Base-by-base conservation (phyloP, 2,113 vertebrate species). In the Laticauda laticaudata region DNA sequence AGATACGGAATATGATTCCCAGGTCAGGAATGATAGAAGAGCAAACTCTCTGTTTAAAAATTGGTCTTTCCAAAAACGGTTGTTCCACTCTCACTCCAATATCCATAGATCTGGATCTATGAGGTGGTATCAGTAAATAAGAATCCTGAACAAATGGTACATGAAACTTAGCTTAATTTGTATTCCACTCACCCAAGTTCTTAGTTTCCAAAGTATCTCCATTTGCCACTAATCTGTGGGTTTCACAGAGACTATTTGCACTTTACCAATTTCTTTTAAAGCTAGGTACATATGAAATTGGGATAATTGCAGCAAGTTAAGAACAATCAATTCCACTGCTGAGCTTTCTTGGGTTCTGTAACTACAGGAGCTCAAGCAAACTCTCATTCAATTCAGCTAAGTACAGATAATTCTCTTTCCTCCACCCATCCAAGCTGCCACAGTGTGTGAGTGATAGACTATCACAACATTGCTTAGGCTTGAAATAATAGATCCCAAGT, bases 331-430 rank as follows among this genome's bases (percentile, higher is more conserved):
- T 81, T 53, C 26, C 57, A 34, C 89, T 59, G 48, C 1, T 0
- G 91, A 94, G 57, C 57, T 94, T 92, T 26, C 90, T 88, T 0
- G 0, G 64, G 45, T 86, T 26, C 7, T 18, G 12, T 81, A 23
- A 29, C 4, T 0, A 11, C 64, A 39, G 39, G 69, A 91, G 34
- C 56, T 0, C 0, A n/a, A 21, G 39, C 4, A 86, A 34, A 26
- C 56, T 93, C 51, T 54, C 18, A 21, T 53, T 1, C 0, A 43
- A 12, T 29, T 11, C 81, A 8, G 18, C 26, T 7, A 81, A 81
- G 92, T 75, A 39, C 48, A 61, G 91, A 87, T 92, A 89, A 92
- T 87, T 92, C 53, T 75, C 59, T 51, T 81, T 57, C 23, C 3
- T 18, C 88, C 51, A 53, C 91, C 93, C 91, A 90, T 54, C 88